Percentiles rank a stretch among this genome's conserved stretches.
Evolutionary conservation across 2,797 vertebrate species (phyloP).

Genomic region (Darevskia mixta): DNA sequence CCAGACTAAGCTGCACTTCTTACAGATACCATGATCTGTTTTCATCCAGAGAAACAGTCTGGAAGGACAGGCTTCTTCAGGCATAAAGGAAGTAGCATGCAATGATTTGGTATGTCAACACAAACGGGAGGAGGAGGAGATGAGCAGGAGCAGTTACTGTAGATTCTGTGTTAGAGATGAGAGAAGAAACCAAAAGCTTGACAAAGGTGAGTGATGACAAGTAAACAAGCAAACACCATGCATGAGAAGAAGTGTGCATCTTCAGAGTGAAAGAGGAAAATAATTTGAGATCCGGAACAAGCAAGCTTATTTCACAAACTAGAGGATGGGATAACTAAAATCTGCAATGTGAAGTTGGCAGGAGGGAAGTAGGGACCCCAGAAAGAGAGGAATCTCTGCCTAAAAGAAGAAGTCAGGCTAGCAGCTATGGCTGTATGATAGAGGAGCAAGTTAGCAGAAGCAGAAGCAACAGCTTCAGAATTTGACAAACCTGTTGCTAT

Average conservation of each 20-base stretch:
- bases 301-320: background rate
- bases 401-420: background rate
- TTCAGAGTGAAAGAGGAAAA: background rate
- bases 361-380: background rate
- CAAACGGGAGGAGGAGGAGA: background rate
- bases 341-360: background rate
- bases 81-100: background rate
- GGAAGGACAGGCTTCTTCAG: background rate
- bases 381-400: background rate
- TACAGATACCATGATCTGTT: background rate
- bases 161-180: no score
- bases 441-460: background rate
- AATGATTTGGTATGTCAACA: background rate
- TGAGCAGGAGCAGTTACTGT: background rate
- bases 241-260: background rate
- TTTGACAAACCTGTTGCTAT: constrained; percentile 40
- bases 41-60: background rate
- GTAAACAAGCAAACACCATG: background rate
- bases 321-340: background rate
- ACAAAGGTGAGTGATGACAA: background rate
- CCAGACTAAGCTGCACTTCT: background rate
- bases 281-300: background rate
- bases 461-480: background rate
- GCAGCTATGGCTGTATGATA: background rate
- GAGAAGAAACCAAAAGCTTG: background rate